Evolutionary conservation across 2,113 vertebrate genomes (phyloP), one percentile per base, ranked within the genome.

Genomic region (Patagioenas fasciata): DNA sequence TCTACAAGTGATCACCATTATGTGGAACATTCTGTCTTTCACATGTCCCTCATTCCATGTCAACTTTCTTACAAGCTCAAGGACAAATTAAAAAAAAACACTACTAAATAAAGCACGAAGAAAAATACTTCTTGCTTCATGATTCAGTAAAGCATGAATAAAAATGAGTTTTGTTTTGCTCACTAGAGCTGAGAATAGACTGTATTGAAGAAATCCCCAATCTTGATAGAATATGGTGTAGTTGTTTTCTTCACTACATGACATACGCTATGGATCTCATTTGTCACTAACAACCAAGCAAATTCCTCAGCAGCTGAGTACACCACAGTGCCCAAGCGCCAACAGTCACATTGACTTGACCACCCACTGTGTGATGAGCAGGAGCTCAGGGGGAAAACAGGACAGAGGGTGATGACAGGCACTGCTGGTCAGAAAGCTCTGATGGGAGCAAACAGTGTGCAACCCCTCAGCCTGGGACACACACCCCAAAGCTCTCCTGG

Each of bases 361-460:
- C 60, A 21, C 26, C 29, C 29, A 3, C 36, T 53, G 36, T 16
- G 17, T 4, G 28, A 34, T 47, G 26, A 42, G n/a, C 58, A n/a
- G 31, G 47, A 48, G 10, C 38, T 29, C 21, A 7, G 25, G n/a
- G 10, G 10, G 47, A 32, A 60, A 78, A 32, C 53, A 31, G 40
- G 16, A 34, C 18, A 61, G 21, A 42, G 7, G 34, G 17, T 26
- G 23, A 18, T 0, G 3, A 20, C 13, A 12, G 65, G 19, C 32
- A 44, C 51, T 42, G 6, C 64, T 31, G n/a, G 12, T 42, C n/a
- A 40, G 38, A 73, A 1, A 40, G 3, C 18, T 54, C n/a, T 66
- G 23, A 18, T 0, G 4, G n/a, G 36, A 60, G 3, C 3, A 0
- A 3, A 26, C 15, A 11, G 13, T 1, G 3, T 13, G 24, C 2